Evolutionary conservation across 2,113 vertebrate species (phyloP).

Genomic region (Datnioides undecimradiatus): DNA sequence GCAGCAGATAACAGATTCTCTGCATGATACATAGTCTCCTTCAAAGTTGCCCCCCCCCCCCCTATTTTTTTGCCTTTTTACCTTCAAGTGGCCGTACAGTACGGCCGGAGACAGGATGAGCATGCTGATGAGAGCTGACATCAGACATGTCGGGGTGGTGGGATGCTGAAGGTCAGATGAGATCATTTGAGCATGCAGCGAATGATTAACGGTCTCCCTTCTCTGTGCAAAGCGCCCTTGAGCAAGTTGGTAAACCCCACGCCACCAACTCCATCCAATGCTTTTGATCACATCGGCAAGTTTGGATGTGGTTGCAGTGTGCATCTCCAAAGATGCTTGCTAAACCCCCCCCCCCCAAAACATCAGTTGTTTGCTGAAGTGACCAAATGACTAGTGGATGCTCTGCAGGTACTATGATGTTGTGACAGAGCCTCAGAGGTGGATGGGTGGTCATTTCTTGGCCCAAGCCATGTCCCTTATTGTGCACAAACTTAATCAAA

Average conservation of each 20-base stretch:
- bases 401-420: too few relatives aligned
- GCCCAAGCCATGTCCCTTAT: too few relatives aligned
- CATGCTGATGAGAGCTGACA: slow-evolving; percentile 61
- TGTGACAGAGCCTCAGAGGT: too few relatives aligned
- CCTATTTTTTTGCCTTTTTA: slow-evolving; percentile 3
- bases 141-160: slow-evolving; percentile 53
- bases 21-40: background rate
- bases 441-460: too few relatives aligned
- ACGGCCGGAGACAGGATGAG: slow-evolving; percentile 32
- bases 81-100: slow-evolving; percentile 15
- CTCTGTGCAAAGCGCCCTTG: slow-evolving; percentile 67
- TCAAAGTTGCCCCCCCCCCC: slow-evolving; percentile 13
- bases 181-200: slow-evolving; percentile 70
- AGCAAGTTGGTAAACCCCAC: slow-evolving; percentile 52
- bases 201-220: slow-evolving; percentile 72
- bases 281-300: too few relatives aligned
- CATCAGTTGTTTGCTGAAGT: too few relatives aligned
- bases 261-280: background rate
- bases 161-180: slow-evolving; percentile 67
- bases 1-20: background rate
- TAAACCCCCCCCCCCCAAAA: too few relatives aligned
- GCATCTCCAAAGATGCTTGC: too few relatives aligned
- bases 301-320: too few relatives aligned
- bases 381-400: too few relatives aligned
- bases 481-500: too few relatives aligned